Conservation (phyloP, 2,113 vertebrate genomes). For the Eulemur macaco region DNA sequence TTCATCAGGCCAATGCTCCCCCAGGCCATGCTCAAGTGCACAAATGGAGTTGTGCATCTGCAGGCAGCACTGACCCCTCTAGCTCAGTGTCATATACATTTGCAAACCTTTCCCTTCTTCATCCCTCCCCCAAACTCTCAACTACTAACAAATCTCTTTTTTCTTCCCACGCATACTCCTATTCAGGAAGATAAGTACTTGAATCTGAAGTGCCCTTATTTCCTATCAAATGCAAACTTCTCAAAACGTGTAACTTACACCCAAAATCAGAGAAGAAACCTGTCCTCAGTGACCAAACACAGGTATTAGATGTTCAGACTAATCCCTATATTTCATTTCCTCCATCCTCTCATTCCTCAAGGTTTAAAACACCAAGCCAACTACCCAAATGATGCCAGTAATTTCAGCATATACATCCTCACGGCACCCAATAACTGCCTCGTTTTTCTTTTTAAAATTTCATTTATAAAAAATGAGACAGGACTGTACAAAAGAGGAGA, state of each 20-base stretch:
- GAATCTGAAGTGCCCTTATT: background rate
- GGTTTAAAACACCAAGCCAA: background rate
- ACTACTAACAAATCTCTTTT: constrained; percentile 42
- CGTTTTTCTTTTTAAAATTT: background rate
- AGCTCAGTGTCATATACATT: constrained; percentile 68
- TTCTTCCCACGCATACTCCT: background rate
- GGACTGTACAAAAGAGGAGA: background rate
- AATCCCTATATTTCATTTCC: background rate
- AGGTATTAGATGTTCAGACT: background rate
- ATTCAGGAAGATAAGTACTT: background rate
- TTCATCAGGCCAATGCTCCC: constrained; percentile 87
- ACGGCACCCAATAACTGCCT: background rate
- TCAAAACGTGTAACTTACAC: constrained; percentile 43
- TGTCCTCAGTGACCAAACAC: background rate
- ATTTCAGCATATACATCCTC: background rate
- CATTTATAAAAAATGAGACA: constrained; percentile 20
- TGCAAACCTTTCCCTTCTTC: constrained; percentile 59
- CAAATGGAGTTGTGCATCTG: constrained; percentile 76
- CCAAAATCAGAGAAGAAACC: background rate
- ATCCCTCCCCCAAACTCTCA: background rate
- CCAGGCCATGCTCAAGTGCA: constrained; percentile 74
- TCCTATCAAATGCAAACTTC: constrained; percentile 41
- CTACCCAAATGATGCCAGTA: background rate
- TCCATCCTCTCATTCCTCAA: background rate
- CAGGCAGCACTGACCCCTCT: constrained; percentile 65